phyloP scores from a whole-genome alignment of 2,888 invertebrate genomes.

The Bombylius discolor region DNA sequence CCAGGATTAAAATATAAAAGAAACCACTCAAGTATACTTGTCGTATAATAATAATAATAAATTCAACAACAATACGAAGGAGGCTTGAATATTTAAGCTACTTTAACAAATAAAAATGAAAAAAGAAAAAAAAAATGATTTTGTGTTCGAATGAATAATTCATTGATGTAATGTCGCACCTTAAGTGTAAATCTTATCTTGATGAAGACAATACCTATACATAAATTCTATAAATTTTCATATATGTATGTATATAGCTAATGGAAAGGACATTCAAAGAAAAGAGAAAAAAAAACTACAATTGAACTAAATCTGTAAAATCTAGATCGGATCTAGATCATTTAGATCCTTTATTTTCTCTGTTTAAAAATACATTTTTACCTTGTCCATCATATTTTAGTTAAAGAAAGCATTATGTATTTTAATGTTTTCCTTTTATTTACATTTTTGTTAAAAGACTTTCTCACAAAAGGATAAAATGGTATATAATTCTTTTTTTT shows the following conservation, averaged over 20 bases:
- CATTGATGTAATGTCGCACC: slow-evolving; percentile 7
- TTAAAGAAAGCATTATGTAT: too few species aligned
- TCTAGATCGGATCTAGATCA: too few species aligned
- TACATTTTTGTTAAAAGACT: too few species aligned
- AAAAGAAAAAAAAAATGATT: not conserved
- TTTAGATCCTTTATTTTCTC: too few species aligned
- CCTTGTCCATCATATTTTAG: too few species aligned
- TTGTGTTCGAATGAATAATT: not conserved
- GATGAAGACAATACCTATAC: not conserved
- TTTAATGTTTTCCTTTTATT: too few species aligned
- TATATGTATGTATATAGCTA: not conserved
- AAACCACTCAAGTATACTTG: slow-evolving; percentile 7
- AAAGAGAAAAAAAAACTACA: not conserved
- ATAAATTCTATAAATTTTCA: not conserved
- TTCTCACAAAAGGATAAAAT: too few species aligned
- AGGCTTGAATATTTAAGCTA: not conserved
- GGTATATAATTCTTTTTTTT: too few species aligned
- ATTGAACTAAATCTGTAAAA: too few species aligned
- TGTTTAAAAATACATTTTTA: too few species aligned
- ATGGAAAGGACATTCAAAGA: not conserved
- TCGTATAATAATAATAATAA: slow-evolving; percentile 2
- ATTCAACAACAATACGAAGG: not conserved
- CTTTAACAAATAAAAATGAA: not conserved
- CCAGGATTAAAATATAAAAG: not conserved
- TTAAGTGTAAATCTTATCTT: slow-evolving; percentile 8